These are phyloP conservation scores for Parasteatoda lunata DNA, from an alignment of 2,888 invertebrate species.

Conservation along the genomic window DNA sequence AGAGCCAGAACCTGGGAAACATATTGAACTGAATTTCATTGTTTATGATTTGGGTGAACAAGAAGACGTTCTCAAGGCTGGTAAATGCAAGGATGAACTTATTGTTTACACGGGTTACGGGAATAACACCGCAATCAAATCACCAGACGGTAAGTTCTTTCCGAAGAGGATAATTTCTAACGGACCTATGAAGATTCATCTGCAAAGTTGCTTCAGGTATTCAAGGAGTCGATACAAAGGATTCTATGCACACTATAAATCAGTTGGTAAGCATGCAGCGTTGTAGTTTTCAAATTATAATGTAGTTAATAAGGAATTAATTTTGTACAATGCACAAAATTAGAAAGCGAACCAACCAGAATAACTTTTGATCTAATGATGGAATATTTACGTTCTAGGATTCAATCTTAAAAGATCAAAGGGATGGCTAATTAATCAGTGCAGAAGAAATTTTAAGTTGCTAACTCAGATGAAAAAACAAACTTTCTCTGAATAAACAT, in stretches of 20 bases:
- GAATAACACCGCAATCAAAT: constrained; percentile 50
- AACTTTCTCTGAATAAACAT: too few species aligned
- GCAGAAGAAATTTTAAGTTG: too few species aligned
- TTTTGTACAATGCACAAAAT: too few species aligned
- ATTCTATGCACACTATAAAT: constrained; percentile 70
- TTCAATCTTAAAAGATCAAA: too few species aligned
- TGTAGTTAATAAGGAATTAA: too few species aligned
- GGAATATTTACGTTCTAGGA: too few species aligned
- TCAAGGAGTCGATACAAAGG: constrained; percentile 71
- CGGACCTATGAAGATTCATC: constrained; percentile 69
- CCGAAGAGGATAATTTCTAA: constrained; percentile 71
- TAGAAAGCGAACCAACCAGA: too few species aligned
- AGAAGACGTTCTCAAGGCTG: constrained; percentile 65
- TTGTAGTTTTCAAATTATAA: background rate
- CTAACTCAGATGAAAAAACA: too few species aligned
- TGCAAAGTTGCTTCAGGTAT: constrained; percentile 71
- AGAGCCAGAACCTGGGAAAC: constrained; percentile 68
- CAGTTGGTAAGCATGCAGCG: constrained; percentile 69
- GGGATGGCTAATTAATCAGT: too few species aligned
- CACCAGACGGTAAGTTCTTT: constrained; percentile 69
- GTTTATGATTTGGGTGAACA: constrained; percentile 70
- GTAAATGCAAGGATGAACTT: constrained; percentile 68
- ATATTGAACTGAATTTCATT: constrained; percentile 70
- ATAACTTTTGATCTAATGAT: too few species aligned
- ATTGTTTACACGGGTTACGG: constrained; percentile 60